Evolutionary conservation across 35 echinoderm and acorn worm genomes (phyloP), one percentile per base, ranked within the genome.

Genomic region (Amphiura filiformis): DNA sequence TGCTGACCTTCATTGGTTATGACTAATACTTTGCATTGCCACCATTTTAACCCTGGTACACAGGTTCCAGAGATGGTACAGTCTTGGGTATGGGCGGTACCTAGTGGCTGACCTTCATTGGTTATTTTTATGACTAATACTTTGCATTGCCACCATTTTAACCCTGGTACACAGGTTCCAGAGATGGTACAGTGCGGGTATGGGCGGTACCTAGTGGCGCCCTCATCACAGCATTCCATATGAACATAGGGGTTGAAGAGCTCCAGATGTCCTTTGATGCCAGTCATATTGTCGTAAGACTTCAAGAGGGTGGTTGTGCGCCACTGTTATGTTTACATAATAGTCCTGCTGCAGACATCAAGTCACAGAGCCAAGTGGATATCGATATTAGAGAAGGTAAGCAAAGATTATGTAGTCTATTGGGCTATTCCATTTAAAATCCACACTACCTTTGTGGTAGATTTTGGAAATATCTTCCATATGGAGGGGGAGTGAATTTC

Each of bases 301-400:
- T 99, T 26, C 86, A 79, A 14, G 87, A 95, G 61, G 93, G 96
- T 7, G 93, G 96, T 9, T 84, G 82, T 65, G 87, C 93, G 20
- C 96, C 93, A 2, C 65, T 95, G 13, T 89, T 99, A 7, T 88
- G 90, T 38, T 83, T 95, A 31, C 90, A 92, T 39, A 99, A 99
- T 87, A 99, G 96, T 78, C 93, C 96, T 4, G 96, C 96, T 31
- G 80, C 93, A 14, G 96, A 99, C 57, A 85, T 95, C 75, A 94
- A 99, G 78, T 94, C 93, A 39, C 96, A 99, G 85, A 95, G 93
- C 37, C 96, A 99, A 47, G 96, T 94, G 2, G 90, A 99, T 41
- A 93, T 98, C 35, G 93, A 99, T 65, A 47, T 99, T 32, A 94
- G 93, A 52, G 96, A 99, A 92, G 96, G 96, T 99, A 82, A 85